Evolutionary conservation across 92 coral and sea anemone species (phyloP), one percentile per base, ranked within the genome.

Genomic region (Scolanthus callimorphus): DNA sequence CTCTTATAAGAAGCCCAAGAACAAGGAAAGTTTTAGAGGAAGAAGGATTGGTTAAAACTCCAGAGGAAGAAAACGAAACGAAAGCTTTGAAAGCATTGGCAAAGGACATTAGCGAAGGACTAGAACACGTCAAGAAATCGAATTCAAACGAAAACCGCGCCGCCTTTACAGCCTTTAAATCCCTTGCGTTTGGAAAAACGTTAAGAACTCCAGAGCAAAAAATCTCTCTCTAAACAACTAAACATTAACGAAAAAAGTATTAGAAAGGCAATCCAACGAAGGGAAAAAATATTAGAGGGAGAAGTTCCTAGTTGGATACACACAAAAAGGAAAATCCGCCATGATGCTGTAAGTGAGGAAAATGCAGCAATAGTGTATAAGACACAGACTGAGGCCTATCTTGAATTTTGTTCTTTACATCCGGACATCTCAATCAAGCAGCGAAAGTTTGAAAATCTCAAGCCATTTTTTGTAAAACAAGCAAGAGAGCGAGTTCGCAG

Each of bases 371-470:
- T 23, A 53, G 34, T 67, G 25, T 55, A 38, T 23, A 79, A 79
- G 66, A 79, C 80, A 15, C 80, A 79, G 50, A 72, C 76, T 25
- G 87, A 74, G 31, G 51, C 58, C 8, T 80, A 57, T 27, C n/a
- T 46, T 21, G 87, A 74, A 48, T 80, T 80, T 50, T 55, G 51
- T 60, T 31, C 47, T 30, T 64, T 72, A 21, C 69, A 80, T 27
- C 84, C 84, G 12, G 78, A 78, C 3, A 34, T 78, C 2, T 61
- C 63, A 51, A 53, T 79, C 1, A 62, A 63, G 34, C 84, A 77
- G 46, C 52, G 72, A 41, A 55, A 25, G 37, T 77, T 77, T 62
- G 84, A 77, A 28, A 29, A 62, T 37, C 45, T 69, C 45, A 70
- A 77, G 60, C 84, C 78, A 29, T 70, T 69, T 64, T 77, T 69